Evolutionary conservation across 2,797 vertebrate genomes (phyloP), one percentile per base, ranked within the genome.

Genomic region (Intellagama lesueurii): DNA sequence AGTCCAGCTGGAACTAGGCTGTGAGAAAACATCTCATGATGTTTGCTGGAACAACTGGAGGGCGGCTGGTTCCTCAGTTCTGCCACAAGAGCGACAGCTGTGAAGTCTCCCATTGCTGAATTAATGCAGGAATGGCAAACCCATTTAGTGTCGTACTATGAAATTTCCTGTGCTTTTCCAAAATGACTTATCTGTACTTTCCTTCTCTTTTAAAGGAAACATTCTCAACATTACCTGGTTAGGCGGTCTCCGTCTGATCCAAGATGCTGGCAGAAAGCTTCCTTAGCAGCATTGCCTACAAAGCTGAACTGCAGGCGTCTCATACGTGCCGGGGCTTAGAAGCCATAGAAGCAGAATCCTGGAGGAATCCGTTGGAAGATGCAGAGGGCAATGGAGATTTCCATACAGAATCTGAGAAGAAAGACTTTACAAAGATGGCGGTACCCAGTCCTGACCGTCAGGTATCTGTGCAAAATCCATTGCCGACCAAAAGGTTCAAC

Each of bases 241-340:
- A 81, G 84, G 9, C 83, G 85, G 49, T 7, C 91, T 35, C 70
- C 85, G 75, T 26, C 32, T 68, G 92, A 88, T 87, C 75, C 81
- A 2, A 88, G 90, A 98, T 98, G 97, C 92, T 98, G 94, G 96
- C 96, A 82, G 97, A 98, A 96, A 96, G 96, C 78, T 96, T 97
- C 92, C 80, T 98, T 85, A 92, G 80, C 3, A 87, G 93, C 19
- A 75, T 97, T 26, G 16, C 95, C 9, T 98, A 97, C 90, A 94
- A 91, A 83, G 92, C 96, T 87, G 91, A 90, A 49, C 83, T 49
- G 52, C 66, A 87, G 14, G 90, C 95, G 81, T 69, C 94, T 83
- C 22, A 5, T 11, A 90, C 86, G 81, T 93, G 91, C 85, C 90
- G 66, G 72, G 83, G 89, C 60, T 88, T 87, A 32, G 92, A 35